Base-by-base conservation (phyloP, 2,113 vertebrate genomes). In the Corythoichthys intestinalis region DNA sequence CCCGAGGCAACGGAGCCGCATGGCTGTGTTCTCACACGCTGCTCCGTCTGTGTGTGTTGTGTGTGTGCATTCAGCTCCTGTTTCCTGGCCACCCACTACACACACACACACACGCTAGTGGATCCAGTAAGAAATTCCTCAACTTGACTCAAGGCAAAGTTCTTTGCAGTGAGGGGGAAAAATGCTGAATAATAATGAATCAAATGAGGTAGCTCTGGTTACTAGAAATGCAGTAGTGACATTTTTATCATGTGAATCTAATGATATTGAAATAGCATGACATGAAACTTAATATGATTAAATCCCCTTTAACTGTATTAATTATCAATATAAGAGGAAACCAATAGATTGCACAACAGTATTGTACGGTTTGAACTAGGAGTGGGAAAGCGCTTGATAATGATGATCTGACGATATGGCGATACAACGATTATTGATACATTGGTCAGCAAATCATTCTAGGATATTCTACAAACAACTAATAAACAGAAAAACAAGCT, bases 41-140 rank as follows among this genome's bases (percentile, higher is more conserved):
- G 28, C n/a, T 39, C 88, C 83, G 60, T 72, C 50, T 67, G 69
- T 6, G 61, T 76, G 67, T 73, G 46, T 71, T 71, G 50, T 39
- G 53, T 75, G 57, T 70, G 49, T 67, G 71, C 54, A 49, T 85
- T 88, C 91, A 91, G 93, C 93, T 93, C 91, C 92, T 76, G 91
- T 93, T 96, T 95, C 94, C 92, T 93, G 94, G 90, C 95, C 94
- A 95, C 94, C 94, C 93, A 94, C 91, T 88, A 87, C 57, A 12
- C 20, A 17, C 57, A 17, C 49, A 15, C 34, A 15, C 34, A 58
- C 56, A 58, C 12, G 0, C 13, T 37, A 0, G 56, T 38, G 34
- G 34, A 58, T 12, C 56, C 56, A 58, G 56, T 37, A 62, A 64
- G 60, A 72, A 52, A 65, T 71, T 67, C 50, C 67, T 72, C 59